Evolutionary conservation across 2,797 vertebrate genomes (phyloP).

Genomic region (Huso huso): DNA sequence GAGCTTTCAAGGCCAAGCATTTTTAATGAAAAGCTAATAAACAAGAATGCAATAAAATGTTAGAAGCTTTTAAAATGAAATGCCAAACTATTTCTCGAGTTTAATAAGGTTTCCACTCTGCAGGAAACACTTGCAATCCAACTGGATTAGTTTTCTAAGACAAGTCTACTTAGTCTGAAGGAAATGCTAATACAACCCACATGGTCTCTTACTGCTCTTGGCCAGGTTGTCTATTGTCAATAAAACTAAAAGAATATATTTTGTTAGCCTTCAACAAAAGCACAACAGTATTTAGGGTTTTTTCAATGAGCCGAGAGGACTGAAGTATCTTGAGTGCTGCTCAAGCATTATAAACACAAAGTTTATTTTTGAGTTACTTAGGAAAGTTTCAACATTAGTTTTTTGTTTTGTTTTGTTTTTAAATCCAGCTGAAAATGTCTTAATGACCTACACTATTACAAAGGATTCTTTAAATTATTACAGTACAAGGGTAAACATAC

Average conservation of each 20-base stretch:
- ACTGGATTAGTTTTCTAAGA: slow-evolving; percentile 7
- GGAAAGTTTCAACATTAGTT: background rate
- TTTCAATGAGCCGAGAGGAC: background rate
- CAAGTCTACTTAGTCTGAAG: background rate
- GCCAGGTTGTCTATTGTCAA: background rate
- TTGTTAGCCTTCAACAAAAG: background rate
- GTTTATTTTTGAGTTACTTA: background rate
- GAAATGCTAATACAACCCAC: slow-evolving; percentile 9
- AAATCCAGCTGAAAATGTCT: too few species aligned
- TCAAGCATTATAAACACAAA: background rate
- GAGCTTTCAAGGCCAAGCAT: background rate
- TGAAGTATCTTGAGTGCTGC: background rate
- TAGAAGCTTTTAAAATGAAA: background rate
- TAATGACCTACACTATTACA: too few species aligned
- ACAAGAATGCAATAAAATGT: background rate
- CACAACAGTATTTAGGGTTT: background rate
- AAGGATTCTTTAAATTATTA: too few species aligned
- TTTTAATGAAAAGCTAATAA: background rate
- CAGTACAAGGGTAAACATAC: too few species aligned
- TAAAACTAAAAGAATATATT: background rate
- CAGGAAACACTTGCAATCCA: slow-evolving; percentile 8
- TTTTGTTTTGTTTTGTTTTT: too few species aligned
- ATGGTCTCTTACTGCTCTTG: slow-evolving; percentile 5
- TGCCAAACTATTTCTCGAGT: background rate
- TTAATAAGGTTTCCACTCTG: slow-evolving; percentile 7